Percentiles rank a stretch among this genome's conserved stretches.
Conservation (phyloP, 2,888 invertebrate genomes). For the Carterocephalus palaemon region DNA sequence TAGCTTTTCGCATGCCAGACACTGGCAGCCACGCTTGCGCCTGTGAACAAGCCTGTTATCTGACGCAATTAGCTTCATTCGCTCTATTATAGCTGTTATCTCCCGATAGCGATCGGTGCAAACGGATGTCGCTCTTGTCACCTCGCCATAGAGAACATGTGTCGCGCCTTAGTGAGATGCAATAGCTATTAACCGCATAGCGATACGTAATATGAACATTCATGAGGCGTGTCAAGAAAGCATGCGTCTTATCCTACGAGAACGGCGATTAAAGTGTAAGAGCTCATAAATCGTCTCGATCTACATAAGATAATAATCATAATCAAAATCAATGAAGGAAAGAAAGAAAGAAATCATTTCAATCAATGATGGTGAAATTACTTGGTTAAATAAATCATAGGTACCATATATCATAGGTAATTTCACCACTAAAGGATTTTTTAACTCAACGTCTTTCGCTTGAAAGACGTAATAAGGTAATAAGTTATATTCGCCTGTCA, state of each 20-base stretch:
- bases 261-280: background rate
- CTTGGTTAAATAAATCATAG: too few species aligned
- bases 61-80: constrained; percentile 25
- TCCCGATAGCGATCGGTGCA: constrained; percentile 4
- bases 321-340: too few species aligned
- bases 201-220: constrained; percentile 16
- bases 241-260: constrained; percentile 6
- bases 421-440: too few species aligned
- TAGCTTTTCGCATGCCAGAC: constrained; percentile 23
- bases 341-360: too few species aligned
- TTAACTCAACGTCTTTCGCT: too few species aligned
- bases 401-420: too few species aligned
- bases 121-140: constrained; percentile 2
- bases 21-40: constrained; percentile 23
- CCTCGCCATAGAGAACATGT: background rate
- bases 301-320: too few species aligned
- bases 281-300: too few species aligned
- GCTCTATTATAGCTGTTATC: constrained; percentile 11
- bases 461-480: too few species aligned
- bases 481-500: too few species aligned
- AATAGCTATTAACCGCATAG: constrained; percentile 9
- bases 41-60: constrained; percentile 24
- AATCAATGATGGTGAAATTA: too few species aligned
- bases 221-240: constrained; percentile 10
- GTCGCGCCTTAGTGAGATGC: background rate